Conservation (phyloP, 2,797 vertebrate species). For the Syngnathus acus region DNA sequence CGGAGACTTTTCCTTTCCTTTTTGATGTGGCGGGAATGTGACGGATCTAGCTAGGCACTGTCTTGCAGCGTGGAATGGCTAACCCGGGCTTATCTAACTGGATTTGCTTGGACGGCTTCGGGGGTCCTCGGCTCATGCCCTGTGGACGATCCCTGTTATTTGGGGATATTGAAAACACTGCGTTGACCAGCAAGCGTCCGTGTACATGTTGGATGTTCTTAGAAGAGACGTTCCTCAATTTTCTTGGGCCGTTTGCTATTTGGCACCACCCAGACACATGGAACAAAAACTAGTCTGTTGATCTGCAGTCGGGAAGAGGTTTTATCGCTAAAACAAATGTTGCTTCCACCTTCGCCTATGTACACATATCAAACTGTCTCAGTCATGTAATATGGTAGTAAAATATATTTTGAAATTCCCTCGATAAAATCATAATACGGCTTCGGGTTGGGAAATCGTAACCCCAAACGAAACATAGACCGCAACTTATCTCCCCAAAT, state of each 20-base stretch:
- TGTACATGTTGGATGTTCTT: slow-evolving; percentile 45
- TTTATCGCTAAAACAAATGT: not conserved
- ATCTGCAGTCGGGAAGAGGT: not conserved
- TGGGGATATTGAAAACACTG: slow-evolving; percentile 59
- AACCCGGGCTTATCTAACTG: slow-evolving; percentile 76
- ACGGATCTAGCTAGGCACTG: slow-evolving; percentile 69
- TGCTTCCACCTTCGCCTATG: not conserved
- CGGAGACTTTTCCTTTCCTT: slow-evolving; percentile 29
- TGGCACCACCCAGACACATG: no score
- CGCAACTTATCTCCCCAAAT: not conserved
- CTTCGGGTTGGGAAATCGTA: no score
- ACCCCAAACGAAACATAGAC: no score
- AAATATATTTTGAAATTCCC: no score
- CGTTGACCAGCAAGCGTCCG: slow-evolving; percentile 61
- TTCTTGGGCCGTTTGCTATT: not conserved
- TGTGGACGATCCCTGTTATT: slow-evolving; percentile 63
- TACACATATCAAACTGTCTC: not conserved
- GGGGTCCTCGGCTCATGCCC: slow-evolving; percentile 63
- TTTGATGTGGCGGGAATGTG: slow-evolving; percentile 76
- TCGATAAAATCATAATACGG: no score
- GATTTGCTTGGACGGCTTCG: slow-evolving; percentile 69
- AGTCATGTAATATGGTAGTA: no score
- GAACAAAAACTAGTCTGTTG: not conserved
- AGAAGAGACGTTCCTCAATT: not conserved
- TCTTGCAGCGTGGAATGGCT: slow-evolving; percentile 74